Base-by-base conservation (phyloP, 2,797 vertebrate genomes). In the Tapirus indicus region DNA sequence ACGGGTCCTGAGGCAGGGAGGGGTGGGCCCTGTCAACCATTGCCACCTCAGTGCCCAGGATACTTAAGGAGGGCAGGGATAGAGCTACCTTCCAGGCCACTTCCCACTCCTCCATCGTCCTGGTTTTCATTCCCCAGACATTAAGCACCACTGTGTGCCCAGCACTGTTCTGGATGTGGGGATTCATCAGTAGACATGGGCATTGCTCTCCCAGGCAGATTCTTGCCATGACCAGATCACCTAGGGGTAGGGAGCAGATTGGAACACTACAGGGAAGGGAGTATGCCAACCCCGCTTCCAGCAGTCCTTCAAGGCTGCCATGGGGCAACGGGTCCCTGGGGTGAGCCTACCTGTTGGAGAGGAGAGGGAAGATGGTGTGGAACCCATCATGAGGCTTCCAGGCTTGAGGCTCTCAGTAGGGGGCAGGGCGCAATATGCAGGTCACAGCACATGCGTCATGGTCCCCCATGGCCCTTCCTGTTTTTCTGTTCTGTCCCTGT, bases 381-480 rank as follows among this genome's bases (percentile, higher is more conserved):
- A 62, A 32, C 17, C 71, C n/a, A 29, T 35, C 58, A 12, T 0
- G 23, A 69, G 56, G 16, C 87, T 60, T 71, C 56, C 10, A 56
- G 80, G 23, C 35, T 16, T 13, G 91, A 91, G 83, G 64, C 52
- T 75, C 71, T 52, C 58, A 0, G 17, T 41, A 52, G 88, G 77
- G 66, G 56, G 14, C 6, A 0, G 66, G 64, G 56, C 23, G 0
- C 25, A n/a, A 60, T 74, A 23, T 52, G 56, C 78, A 80, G 95
- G 79, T 97, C 93, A 88, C 20, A 11, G 89, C 94, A 77, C 44
- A 16, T 64, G 96, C 89, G 89, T 97, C 96, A 97, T 2, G 71
- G 89, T 96, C 80, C 93, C 95, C 89, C 56, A 13, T 91, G 84
- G 97, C 87, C 87, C 94, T 98, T 98, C 98, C 98, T 98, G 98